These are phyloP conservation scores for Chloropsis hardwickii DNA, from an alignment of 2,113 vertebrate species.

Conservation along the genomic window DNA sequence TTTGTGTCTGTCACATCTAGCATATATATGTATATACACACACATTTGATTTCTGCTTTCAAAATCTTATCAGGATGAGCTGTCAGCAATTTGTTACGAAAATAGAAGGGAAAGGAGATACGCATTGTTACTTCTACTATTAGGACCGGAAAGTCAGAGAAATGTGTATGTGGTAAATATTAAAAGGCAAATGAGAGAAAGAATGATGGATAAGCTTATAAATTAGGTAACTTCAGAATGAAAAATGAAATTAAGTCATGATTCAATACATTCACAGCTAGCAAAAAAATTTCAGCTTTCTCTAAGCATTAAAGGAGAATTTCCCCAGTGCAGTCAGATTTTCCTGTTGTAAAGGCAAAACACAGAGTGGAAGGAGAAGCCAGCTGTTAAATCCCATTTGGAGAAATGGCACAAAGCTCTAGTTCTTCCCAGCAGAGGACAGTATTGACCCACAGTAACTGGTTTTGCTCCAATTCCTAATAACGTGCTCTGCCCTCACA, in stretches of 20 bases:
- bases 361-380: not conserved
- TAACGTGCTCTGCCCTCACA: not conserved
- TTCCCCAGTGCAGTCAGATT: not conserved
- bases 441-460: not conserved
- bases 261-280: not conserved
- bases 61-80: not conserved
- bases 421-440: slow-evolving; percentile 44
- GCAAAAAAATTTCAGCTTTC: not conserved
- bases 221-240: not conserved
- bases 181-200: not conserved
- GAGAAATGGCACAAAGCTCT: not conserved
- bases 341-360: not conserved
- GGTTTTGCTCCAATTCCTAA: not conserved
- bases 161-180: not conserved
- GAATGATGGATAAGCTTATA: not conserved
- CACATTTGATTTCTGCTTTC: not conserved
- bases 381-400: not conserved
- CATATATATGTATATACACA: not conserved
- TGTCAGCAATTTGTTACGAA: not conserved
- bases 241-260: not conserved
- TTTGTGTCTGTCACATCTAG: not conserved
- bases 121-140: not conserved
- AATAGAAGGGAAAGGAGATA: not conserved
- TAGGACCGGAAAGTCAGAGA: not conserved
- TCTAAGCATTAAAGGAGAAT: not conserved